A percentile compares a stretch with the other conserved stretches of the same genome.
These are phyloP conservation scores for Actinernus sp. DNA, from an alignment of 92 coral and sea anemone species.

Conservation along the genomic window DNA sequence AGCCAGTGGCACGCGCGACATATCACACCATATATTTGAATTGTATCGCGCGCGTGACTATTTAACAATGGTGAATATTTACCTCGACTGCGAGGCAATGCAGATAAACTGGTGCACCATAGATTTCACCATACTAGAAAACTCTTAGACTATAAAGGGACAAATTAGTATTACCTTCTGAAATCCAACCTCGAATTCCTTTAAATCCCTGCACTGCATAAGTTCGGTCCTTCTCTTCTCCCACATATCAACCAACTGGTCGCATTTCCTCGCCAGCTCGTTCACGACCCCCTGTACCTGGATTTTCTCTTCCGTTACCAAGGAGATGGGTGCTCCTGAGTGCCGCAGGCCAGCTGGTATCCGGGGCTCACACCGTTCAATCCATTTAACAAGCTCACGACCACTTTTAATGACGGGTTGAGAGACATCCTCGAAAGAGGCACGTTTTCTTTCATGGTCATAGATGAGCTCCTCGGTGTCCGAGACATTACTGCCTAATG, in stretches of 20 bases:
- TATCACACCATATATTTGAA: too few relatives aligned
- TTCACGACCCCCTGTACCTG: conserved; percentile 52
- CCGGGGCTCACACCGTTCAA: conserved; percentile 72
- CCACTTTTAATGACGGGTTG: conserved; percentile 76
- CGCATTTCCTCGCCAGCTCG: conserved; percentile 49
- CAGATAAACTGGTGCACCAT: not conserved
- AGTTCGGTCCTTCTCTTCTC: conserved; percentile 80
- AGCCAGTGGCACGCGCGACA: too few relatives aligned
- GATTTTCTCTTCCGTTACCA: conserved; percentile 70
- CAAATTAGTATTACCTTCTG: conserved; percentile 83
- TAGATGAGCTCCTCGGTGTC: conserved; percentile 72
- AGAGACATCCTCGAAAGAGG: conserved; percentile 53
- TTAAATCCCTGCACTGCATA: conserved; percentile 74
- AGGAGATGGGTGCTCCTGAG: conserved; percentile 44
- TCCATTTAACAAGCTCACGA: conserved; percentile 57
- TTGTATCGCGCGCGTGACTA: too few relatives aligned
- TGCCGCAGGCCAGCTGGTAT: conserved; percentile 67
- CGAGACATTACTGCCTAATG: conserved; percentile 44
- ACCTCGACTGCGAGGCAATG: not conserved
- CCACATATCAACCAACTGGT: conserved; percentile 77
- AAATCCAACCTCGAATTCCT: conserved; percentile 86
- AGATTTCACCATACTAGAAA: not conserved
- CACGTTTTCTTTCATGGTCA: conserved; percentile 68
- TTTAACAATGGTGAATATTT: too few relatives aligned
- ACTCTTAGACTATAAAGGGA: not conserved